A percentile compares a stretch with the other conserved stretches of the same genome.
Evolutionary conservation across 2,797 vertebrate genomes (phyloP).

Genomic region (Poeciliopsis gracilis): DNA sequence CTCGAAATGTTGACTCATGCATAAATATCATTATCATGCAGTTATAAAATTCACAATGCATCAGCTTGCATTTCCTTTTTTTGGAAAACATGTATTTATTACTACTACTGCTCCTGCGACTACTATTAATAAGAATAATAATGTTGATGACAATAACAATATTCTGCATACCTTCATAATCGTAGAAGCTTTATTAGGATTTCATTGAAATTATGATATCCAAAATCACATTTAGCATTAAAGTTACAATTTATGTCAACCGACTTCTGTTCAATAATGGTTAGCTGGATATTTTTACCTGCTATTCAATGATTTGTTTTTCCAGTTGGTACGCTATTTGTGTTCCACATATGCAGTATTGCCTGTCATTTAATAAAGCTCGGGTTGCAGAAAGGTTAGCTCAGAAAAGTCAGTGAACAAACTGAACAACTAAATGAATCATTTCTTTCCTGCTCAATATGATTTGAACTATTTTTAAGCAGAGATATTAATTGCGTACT

Average conservation of each 20-base stretch:
- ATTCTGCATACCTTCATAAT: background rate
- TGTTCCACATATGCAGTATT: background rate
- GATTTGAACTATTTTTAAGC: constrained; percentile 12
- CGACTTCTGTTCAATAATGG: background rate
- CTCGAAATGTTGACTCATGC: constrained; percentile 32
- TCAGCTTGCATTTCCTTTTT: background rate
- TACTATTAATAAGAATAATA: background rate
- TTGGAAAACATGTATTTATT: background rate
- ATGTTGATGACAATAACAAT: background rate
- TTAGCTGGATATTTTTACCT: background rate
- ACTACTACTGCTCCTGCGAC: background rate
- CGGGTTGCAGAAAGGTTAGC: background rate
- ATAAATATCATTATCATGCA: constrained; percentile 19
- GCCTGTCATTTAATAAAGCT: background rate
- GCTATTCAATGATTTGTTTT: background rate
- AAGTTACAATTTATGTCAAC: background rate
- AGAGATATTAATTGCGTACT: constrained; percentile 6
- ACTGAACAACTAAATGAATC: background rate
- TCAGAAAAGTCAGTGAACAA: background rate
- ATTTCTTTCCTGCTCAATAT: constrained; percentile 7
- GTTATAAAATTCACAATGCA: background rate
- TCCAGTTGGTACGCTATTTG: background rate
- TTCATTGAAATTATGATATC: background rate
- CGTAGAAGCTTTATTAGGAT: background rate
- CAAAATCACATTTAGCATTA: background rate